Percentiles rank a stretch among this genome's conserved stretches.
These are phyloP conservation scores for Brenthis hecate DNA, from an alignment of 2,888 invertebrate species.

Conservation along the genomic window DNA sequence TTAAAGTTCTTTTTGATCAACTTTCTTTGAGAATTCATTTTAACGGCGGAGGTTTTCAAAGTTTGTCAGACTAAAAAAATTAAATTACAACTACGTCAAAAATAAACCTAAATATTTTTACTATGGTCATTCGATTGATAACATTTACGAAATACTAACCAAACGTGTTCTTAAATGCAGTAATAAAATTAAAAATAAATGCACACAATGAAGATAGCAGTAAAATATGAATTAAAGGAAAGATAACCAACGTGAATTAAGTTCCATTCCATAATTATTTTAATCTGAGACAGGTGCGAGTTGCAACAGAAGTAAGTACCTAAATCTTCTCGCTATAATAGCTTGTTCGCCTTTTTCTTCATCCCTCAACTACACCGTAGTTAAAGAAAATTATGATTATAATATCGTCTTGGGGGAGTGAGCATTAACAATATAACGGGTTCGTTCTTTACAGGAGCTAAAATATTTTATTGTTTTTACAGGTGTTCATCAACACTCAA, in stretches of 20 bases:
- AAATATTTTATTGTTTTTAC: neutral
- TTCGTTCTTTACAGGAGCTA: neutral
- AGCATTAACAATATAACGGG: neutral
- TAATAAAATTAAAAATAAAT: constrained; percentile 8
- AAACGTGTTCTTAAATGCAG: constrained; percentile 4
- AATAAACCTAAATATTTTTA: constrained; percentile 7
- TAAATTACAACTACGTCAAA: neutral
- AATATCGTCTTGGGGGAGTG: neutral
- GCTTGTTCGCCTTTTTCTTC: neutral
- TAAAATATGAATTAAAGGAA: constrained; percentile 2
- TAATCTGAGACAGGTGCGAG: constrained; percentile 14
- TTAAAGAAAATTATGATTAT: no score
- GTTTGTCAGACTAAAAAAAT: constrained; percentile 11
- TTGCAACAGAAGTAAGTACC: constrained; percentile 6
- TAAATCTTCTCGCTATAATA: constrained; percentile 2
- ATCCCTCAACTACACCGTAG: no score
- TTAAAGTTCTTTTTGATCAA: constrained; percentile 25
- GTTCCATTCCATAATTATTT: constrained; percentile 1
- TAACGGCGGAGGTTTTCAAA: constrained; percentile 24
- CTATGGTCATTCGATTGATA: neutral
- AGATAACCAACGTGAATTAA: constrained; percentile 16
- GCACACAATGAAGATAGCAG: neutral
- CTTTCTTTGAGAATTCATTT: constrained; percentile 39
- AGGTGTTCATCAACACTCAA: no score
- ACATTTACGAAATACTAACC: constrained; percentile 6